Conservation (phyloP, 1,140 invertebrate genomes). For the Heliothis subflexa region DNA sequence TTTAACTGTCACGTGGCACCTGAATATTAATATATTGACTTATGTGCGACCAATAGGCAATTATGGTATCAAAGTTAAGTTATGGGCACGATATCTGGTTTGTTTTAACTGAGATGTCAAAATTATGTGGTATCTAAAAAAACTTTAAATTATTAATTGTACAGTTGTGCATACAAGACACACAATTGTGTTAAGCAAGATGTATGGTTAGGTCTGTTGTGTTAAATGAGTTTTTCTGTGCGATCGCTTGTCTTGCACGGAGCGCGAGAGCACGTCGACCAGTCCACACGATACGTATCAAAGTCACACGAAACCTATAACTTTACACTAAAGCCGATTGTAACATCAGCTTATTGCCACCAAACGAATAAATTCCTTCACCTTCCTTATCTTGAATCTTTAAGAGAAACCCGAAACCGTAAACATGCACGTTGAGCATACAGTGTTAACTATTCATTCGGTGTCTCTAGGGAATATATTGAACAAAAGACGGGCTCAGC, state of each 20-base stretch:
- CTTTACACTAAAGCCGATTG: constrained; percentile 76
- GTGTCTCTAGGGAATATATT: constrained; percentile 81
- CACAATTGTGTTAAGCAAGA: too few species aligned
- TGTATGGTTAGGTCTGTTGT: too few species aligned
- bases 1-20: constrained; percentile 75
- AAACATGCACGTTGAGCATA: constrained; percentile 80
- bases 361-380: constrained; percentile 81
- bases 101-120: constrained; percentile 23
- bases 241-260: background rate
- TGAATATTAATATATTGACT: constrained; percentile 63
- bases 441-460: constrained; percentile 84
- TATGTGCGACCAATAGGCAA: constrained; percentile 37
- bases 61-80: constrained; percentile 2
- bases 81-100: background rate
- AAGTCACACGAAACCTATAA: constrained; percentile 64
- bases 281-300: constrained; percentile 60
- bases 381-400: constrained; percentile 81
- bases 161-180: too few species aligned
- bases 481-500: constrained; percentile 84
- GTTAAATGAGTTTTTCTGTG: background rate
- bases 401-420: constrained; percentile 84
- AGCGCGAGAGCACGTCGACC: constrained; percentile 9
- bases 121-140: constrained; percentile 32
- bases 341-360: constrained; percentile 82
- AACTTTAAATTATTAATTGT: constrained; percentile 23